Evolutionary conservation across 2,888 invertebrate species (phyloP).

Genomic region (Euproctis similis): DNA sequence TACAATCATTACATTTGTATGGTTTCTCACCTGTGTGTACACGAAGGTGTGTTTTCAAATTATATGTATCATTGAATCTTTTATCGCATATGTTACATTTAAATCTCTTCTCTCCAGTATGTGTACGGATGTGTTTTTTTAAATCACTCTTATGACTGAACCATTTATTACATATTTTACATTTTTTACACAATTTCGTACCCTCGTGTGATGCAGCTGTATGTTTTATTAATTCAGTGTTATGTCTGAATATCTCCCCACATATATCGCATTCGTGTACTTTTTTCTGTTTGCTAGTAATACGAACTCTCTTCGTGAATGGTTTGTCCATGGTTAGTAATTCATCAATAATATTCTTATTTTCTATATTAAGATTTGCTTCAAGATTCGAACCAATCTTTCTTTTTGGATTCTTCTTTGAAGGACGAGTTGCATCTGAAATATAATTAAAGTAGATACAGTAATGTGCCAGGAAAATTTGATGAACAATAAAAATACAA

Average conservation of each 20-base stretch:
- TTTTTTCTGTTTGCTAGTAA: too few relatives aligned
- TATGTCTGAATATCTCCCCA: neutral
- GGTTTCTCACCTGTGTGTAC: conserved; percentile 1
- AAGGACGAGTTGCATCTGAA: too few relatives aligned
- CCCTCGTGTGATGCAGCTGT: neutral
- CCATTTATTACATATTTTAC: conserved; percentile 3
- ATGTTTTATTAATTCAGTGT: neutral
- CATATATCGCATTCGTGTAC: neutral
- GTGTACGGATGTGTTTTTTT: too few relatives aligned
- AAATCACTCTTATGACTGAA: conserved; percentile 1
- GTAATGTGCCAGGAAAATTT: too few relatives aligned
- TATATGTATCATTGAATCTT: neutral
- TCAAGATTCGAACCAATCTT: too few relatives aligned
- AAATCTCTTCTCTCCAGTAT: conserved; percentile 6
- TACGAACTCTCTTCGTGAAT: too few relatives aligned
- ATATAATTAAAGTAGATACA: too few relatives aligned
- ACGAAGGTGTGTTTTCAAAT: conserved; percentile 5
- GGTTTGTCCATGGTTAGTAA: too few relatives aligned
- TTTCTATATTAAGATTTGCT: too few relatives aligned
- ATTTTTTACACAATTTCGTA: conserved; percentile 2
- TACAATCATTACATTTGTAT: conserved; percentile 1
- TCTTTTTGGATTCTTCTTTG: too few relatives aligned
- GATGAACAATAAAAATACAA: too few relatives aligned
- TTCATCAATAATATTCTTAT: too few relatives aligned
- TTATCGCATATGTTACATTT: conserved; percentile 3